Percentiles rank a stretch among this genome's conserved stretches.
Evolutionary conservation across 2,113 vertebrate genomes (phyloP).

Genomic region (Tautogolabrus adspersus): DNA sequence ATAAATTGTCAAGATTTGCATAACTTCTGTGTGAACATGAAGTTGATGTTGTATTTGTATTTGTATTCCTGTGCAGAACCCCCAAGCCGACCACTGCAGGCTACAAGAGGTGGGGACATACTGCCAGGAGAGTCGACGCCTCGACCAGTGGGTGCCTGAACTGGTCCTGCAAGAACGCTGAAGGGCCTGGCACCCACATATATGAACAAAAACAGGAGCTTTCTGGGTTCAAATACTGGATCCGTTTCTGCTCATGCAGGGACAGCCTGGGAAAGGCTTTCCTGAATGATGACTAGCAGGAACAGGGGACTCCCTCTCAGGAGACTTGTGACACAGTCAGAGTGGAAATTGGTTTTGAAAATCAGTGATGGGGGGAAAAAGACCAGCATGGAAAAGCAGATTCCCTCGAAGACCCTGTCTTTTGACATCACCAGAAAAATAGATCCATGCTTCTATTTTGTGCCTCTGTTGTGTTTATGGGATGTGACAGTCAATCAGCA

Average conservation of each 20-base stretch:
- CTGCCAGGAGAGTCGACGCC: conserved; percentile 89
- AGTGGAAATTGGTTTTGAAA: conserved; percentile 6
- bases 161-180: conserved; percentile 90
- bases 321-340: conserved; percentile 18
- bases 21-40: neutral
- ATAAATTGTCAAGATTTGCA: too few species aligned
- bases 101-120: conserved; percentile 89
- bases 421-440: conserved; percentile 25
- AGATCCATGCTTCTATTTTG: conserved; percentile 7
- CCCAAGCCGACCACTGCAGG: conserved; percentile 87
- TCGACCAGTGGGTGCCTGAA: conserved; percentile 91
- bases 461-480: conserved; percentile 24
- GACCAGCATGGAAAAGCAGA: neutral
- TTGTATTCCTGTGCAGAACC: conserved; percentile 79
- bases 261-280: neutral
- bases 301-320: conserved; percentile 3
- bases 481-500: conserved; percentile 16
- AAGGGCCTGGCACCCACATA: conserved; percentile 13
- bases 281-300: conserved; percentile 15
- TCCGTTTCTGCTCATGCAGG: conserved; percentile 24
- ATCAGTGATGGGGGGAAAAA: too few species aligned
- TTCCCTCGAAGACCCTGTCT: conserved; percentile 5
- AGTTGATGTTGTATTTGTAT: neutral
- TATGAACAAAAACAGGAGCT: conserved; percentile 12
- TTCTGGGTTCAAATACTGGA: conserved; percentile 24